phyloP scores from a whole-genome alignment of 2,888 invertebrate genomes.

The Incurvaria masculella region DNA sequence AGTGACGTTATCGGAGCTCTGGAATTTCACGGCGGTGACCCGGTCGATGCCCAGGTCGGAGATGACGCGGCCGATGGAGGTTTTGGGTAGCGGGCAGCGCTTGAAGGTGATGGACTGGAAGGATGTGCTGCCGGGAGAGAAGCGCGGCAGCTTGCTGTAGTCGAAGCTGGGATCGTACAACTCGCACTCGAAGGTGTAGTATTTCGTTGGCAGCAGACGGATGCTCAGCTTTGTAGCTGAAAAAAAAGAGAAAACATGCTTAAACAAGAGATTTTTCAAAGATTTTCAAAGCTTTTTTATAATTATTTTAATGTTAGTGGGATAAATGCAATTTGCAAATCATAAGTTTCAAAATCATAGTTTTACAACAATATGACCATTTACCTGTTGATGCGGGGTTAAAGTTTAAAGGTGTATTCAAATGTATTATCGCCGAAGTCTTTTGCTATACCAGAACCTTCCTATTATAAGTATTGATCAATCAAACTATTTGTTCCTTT shows the following conservation, averaged over 20 bases:
- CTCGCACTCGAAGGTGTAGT: slow-evolving; percentile 44
- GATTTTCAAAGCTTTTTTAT: too few species aligned
- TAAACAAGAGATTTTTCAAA: too few species aligned
- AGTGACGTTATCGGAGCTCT: slow-evolving; percentile 50
- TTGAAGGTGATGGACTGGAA: slow-evolving; percentile 50
- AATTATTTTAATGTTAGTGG: too few species aligned
- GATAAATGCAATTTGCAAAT: too few species aligned
- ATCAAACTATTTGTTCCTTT: too few species aligned
- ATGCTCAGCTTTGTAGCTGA: slow-evolving; percentile 42
- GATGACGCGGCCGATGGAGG: slow-evolving; percentile 47
- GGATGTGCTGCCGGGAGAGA: slow-evolving; percentile 36
- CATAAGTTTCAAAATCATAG: too few species aligned
- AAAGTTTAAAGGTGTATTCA: too few species aligned
- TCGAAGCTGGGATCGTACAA: slow-evolving; percentile 30
- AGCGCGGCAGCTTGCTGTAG: slow-evolving; percentile 43
- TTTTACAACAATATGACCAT: too few species aligned
- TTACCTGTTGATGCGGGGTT: too few species aligned
- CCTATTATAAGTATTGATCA: too few species aligned
- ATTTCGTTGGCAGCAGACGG: slow-evolving; percentile 40
- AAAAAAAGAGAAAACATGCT: slow-evolving; percentile 23
- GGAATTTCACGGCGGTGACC: slow-evolving; percentile 54
- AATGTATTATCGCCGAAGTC: too few species aligned
- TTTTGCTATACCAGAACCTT: too few species aligned
- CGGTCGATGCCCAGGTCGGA: slow-evolving; percentile 43
- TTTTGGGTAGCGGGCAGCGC: slow-evolving; percentile 52